A percentile compares a stretch with the other conserved stretches of the same genome.
These are phyloP conservation scores for Leptoteleia sp. DNA, from an alignment of 1,140 invertebrate species.

Conservation along the genomic window DNA sequence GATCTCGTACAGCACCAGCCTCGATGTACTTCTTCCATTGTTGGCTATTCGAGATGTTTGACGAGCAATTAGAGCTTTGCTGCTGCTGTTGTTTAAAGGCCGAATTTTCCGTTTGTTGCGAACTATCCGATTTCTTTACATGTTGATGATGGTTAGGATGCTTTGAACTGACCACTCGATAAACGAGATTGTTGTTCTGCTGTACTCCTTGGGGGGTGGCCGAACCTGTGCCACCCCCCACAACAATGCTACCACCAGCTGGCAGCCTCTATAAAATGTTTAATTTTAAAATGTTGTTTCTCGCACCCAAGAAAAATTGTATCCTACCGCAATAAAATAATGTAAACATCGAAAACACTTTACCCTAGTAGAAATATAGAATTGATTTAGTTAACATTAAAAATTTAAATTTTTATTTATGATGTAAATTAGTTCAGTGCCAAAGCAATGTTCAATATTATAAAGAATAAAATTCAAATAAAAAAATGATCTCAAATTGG, in stretches of 20 bases:
- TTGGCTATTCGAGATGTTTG: slow-evolving; percentile 80
- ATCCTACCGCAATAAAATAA: too few relatives aligned
- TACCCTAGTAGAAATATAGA: too few relatives aligned
- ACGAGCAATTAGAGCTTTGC: slow-evolving; percentile 71
- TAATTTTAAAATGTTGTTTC: too few relatives aligned
- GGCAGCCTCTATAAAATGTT: slow-evolving; percentile 73
- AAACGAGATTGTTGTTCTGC: slow-evolving; percentile 78
- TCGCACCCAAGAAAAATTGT: too few relatives aligned
- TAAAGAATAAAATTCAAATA: too few relatives aligned
- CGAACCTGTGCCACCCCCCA: slow-evolving; percentile 78
- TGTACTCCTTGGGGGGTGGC: slow-evolving; percentile 79
- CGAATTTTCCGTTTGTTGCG: slow-evolving; percentile 83
- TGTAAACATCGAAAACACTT: too few relatives aligned
- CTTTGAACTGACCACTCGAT: slow-evolving; percentile 80
- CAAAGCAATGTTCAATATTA: too few relatives aligned
- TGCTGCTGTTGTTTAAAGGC: slow-evolving; percentile 79
- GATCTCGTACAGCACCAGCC: slow-evolving; percentile 77
- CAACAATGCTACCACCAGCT: slow-evolving; percentile 77
- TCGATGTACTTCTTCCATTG: slow-evolving; percentile 84
- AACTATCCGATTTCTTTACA: slow-evolving; percentile 83
- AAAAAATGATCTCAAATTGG: too few relatives aligned
- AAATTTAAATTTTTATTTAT: too few relatives aligned
- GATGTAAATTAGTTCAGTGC: too few relatives aligned
- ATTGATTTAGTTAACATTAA: too few relatives aligned
- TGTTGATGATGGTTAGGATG: slow-evolving; percentile 77